Evolutionary conservation across 2,113 vertebrate genomes (phyloP), one percentile per base, ranked within the genome.

Genomic region (Nerophis ophidion): DNA sequence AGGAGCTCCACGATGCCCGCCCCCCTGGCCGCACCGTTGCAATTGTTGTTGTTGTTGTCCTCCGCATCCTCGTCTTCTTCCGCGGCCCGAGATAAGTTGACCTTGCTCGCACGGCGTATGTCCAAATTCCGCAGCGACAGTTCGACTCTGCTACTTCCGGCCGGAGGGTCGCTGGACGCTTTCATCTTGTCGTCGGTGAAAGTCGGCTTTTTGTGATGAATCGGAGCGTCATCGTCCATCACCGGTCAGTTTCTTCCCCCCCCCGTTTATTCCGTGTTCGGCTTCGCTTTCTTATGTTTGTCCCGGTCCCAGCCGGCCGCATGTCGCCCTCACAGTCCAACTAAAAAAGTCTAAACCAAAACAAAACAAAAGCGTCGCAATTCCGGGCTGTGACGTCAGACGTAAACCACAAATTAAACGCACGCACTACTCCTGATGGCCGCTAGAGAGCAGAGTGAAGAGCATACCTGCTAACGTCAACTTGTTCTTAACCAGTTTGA

Each of bases 211-310:
- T 65, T 80, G 56, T 65, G 71, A 45, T 73, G 68, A 81, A 79
- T 67, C 61, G 86, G 83, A 80, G 81, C 89, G 72, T 92, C 91
- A 88, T 93, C 92, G 81, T 92, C 95, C 95, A 94, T 95, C 68
- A 90, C 93, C 80, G 77, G 65, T 48, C 7, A n/a, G 48, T 56
- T 68, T 78, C 26, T 88, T 85, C 86, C 89, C 26, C 88, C 85
- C 86, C 89, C 87, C 89, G 91, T 89, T 68, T 68, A 84, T 49
- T 10, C 3, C 11, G 36, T 13, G 36, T 9, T 15, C 34, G 34
- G 14, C 34, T 13, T 36, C 5, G 57, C 74, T 76, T 26, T 81
- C 73, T 59, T 12, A 1, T 69, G 36, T 59, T 50, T 67, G 38
- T n/a, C 57, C 63, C 57, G 60, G 40, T 11, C 40, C 40, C 34